A percentile compares a stretch with the other conserved stretches of the same genome.
Conservation (phyloP, 2,113 vertebrate genomes). For the Dascyllus trimaculatus region DNA sequence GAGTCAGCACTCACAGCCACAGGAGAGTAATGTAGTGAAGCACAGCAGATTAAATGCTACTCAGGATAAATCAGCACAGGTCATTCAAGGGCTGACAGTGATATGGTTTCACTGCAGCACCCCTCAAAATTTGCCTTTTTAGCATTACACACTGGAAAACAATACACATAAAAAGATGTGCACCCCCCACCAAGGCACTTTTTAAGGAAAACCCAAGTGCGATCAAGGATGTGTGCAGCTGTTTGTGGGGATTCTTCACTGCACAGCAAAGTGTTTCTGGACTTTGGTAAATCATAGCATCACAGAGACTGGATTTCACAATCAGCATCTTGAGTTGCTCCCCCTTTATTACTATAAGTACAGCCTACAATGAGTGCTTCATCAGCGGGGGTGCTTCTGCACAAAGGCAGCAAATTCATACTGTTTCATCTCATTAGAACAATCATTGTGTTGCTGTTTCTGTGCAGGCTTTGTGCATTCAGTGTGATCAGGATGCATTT, state of each 20-base stretch:
- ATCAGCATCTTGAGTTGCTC: slow-evolving; percentile 35
- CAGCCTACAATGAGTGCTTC: slow-evolving; percentile 28
- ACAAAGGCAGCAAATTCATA: slow-evolving; percentile 25
- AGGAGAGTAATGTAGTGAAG: slow-evolving; percentile 62
- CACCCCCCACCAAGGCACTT: background rate
- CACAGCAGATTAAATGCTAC: slow-evolving; percentile 69
- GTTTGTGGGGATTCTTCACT: background rate
- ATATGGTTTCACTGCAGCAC: slow-evolving; percentile 53
- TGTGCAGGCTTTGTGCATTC: slow-evolving; percentile 12
- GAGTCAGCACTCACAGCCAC: slow-evolving; percentile 64
- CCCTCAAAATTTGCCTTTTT: slow-evolving; percentile 2
- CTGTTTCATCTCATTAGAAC: slow-evolving; percentile 26
- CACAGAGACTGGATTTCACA: slow-evolving; percentile 2
- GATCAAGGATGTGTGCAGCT: background rate
- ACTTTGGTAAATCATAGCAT: slow-evolving; percentile 25
- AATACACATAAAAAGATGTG: background rate
- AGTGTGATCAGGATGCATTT: slow-evolving; percentile 37
- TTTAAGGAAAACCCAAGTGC: background rate
- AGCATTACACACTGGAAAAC: background rate
- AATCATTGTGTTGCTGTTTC: slow-evolving; percentile 18
- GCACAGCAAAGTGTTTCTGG: slow-evolving; percentile 21
- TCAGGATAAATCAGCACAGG: slow-evolving; percentile 72
- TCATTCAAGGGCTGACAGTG: slow-evolving; percentile 60
- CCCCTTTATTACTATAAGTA: slow-evolving; percentile 28
- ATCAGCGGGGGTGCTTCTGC: slow-evolving; percentile 38